A percentile compares a stretch with the other conserved stretches of the same genome.
Evolutionary conservation across 2,888 invertebrate genomes (phyloP).

Genomic region (Iselma pallidipennis): DNA sequence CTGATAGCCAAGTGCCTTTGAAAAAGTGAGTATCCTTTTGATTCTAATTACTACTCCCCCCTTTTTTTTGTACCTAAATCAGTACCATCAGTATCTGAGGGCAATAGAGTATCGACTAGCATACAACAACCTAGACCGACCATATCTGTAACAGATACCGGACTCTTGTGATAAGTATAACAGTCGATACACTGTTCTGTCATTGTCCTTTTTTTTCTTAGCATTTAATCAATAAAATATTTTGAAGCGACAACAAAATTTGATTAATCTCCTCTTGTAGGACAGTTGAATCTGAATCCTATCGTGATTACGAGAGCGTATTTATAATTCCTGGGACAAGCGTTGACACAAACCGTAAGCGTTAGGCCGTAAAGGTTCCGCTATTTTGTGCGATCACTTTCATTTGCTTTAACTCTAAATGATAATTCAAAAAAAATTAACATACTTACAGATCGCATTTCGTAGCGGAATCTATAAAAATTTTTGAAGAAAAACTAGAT

Average conservation of each 20-base stretch:
- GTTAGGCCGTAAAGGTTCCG: conserved; percentile 47
- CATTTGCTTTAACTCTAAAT: neutral
- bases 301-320: conserved; percentile 75
- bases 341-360: conserved; percentile 67
- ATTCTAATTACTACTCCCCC: neutral
- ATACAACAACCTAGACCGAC: too few relatives aligned
- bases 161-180: too few relatives aligned
- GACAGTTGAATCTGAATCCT: conserved; percentile 64
- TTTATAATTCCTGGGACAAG: conserved; percentile 72
- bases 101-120: too few relatives aligned
- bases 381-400: conserved; percentile 49
- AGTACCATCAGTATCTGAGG: neutral
- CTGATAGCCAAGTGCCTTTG: conserved; percentile 96
- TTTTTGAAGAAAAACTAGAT: conserved; percentile 32
- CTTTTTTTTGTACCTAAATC: neutral
- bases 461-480: conserved; percentile 42
- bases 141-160: too few relatives aligned
- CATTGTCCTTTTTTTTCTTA: too few relatives aligned
- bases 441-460: conserved; percentile 40
- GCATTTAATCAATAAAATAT: too few relatives aligned
- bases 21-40: conserved; percentile 82
- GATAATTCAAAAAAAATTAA: neutral
- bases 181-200: too few relatives aligned
- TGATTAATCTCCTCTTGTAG: conserved; percentile 50
- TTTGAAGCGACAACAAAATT: neutral